phyloP scores from a whole-genome alignment of 2,797 vertebrate species.

The Scyliorhinus canicula region DNA sequence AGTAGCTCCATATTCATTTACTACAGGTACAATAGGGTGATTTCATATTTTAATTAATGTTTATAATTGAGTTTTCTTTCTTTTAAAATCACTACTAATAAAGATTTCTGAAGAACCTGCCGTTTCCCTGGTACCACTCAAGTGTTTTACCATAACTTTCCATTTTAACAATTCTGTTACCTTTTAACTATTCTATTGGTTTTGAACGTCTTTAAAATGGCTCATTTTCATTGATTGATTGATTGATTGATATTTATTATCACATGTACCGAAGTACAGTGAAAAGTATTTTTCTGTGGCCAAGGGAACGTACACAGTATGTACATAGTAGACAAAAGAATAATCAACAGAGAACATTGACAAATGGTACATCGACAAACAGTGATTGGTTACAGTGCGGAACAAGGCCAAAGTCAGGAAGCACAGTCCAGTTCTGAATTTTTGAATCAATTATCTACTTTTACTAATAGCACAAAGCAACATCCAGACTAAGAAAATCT shows the following conservation, averaged over 20 bases:
- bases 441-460: neutral
- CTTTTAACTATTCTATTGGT: neutral
- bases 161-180: neutral
- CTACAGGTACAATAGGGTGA: neutral
- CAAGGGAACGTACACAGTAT: too few relatives aligned
- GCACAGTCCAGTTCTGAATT: neutral
- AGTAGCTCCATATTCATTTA: neutral
- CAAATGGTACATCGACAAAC: too few relatives aligned
- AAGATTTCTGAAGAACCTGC: neutral
- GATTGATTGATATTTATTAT: too few relatives aligned
- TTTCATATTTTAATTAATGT: neutral
- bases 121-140: neutral
- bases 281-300: too few relatives aligned
- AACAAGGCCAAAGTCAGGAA: too few relatives aligned
- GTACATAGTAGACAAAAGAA: too few relatives aligned
- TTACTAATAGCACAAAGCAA: neutral
- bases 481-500: neutral
- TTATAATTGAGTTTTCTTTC: neutral
- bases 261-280: too few relatives aligned
- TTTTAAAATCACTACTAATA: neutral
- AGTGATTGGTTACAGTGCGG: too few relatives aligned
- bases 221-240: slow-evolving; percentile 1
- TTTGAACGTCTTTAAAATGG: neutral
- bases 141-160: neutral
- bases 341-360: too few relatives aligned